Conservation (phyloP, 2,113 vertebrate genomes). For the Gobiocypris rarus region DNA sequence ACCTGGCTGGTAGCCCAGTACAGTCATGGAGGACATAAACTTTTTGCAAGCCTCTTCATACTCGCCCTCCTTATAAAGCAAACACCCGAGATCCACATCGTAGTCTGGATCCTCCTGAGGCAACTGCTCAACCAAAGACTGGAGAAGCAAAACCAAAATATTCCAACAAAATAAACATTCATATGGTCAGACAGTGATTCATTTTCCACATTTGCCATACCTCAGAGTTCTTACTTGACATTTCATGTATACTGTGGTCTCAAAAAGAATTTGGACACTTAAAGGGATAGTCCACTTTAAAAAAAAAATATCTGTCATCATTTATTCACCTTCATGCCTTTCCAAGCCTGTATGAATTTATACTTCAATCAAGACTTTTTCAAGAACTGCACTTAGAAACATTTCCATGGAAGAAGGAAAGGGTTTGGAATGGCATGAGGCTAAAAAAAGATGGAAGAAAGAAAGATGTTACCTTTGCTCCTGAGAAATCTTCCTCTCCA, state of each 20-base stretch:
- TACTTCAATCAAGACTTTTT: too few relatives aligned
- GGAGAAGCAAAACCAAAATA: slow-evolving; percentile 28
- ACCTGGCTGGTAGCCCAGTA: slow-evolving; percentile 87
- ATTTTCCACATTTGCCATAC: slow-evolving; percentile 21
- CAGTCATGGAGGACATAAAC: slow-evolving; percentile 85
- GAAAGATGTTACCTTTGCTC: slow-evolving; percentile 77
- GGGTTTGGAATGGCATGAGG: background rate
- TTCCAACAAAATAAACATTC: background rate
- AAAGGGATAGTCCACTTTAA: background rate
- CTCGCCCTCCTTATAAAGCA: slow-evolving; percentile 89
- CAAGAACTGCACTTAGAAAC: too few relatives aligned
- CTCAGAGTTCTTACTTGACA: background rate
- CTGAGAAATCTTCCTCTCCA: slow-evolving; percentile 87
- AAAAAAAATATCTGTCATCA: too few relatives aligned
- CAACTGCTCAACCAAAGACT: slow-evolving; percentile 90
- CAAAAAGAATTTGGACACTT: background rate
- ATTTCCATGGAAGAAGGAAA: background rate
- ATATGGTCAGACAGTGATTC: slow-evolving; percentile 14
- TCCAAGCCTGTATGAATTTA: too few relatives aligned
- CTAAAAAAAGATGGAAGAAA: background rate
- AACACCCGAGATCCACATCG: slow-evolving; percentile 87
- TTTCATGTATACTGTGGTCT: background rate
- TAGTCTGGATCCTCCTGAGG: slow-evolving; percentile 83
- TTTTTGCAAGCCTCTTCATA: slow-evolving; percentile 89
- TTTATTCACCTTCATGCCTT: too few relatives aligned